These are phyloP conservation scores for Nebria ingens DNA, from an alignment of 1,140 invertebrate genomes.

Conservation along the genomic window DNA sequence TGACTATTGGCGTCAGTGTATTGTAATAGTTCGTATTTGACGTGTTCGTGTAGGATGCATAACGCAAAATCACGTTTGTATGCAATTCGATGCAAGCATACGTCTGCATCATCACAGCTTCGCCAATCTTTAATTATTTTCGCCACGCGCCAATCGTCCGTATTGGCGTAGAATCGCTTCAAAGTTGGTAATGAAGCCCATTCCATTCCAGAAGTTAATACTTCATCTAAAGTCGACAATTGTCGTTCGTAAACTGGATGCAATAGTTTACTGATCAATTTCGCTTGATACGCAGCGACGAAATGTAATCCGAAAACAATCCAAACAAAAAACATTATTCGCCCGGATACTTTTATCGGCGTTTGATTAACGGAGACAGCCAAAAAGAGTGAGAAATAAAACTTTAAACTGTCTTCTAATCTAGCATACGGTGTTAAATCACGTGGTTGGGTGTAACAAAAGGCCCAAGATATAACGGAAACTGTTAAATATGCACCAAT, in stretches of 20 bases:
- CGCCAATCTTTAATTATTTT: not conserved
- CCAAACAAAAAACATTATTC: not conserved
- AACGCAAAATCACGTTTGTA: not conserved
- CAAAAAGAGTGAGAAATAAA: not conserved
- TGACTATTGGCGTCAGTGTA: not conserved
- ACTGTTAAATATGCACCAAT: not conserved
- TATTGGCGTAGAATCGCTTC: not conserved
- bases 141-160: not conserved
- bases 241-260: not conserved
- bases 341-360: not conserved
- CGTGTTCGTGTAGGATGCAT: not conserved
- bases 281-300: not conserved
- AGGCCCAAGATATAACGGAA: not conserved
- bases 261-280: not conserved
- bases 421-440: not conserved
- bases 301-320: not conserved
- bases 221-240: not conserved
- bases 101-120: not conserved
- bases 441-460: not conserved
- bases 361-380: not conserved
- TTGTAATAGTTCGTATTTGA: not conserved
- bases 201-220: not conserved
- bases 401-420: not conserved
- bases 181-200: not conserved
- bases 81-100: not conserved